Conservation (phyloP, 2,888 invertebrate genomes). For the Chalcis sispes region DNA sequence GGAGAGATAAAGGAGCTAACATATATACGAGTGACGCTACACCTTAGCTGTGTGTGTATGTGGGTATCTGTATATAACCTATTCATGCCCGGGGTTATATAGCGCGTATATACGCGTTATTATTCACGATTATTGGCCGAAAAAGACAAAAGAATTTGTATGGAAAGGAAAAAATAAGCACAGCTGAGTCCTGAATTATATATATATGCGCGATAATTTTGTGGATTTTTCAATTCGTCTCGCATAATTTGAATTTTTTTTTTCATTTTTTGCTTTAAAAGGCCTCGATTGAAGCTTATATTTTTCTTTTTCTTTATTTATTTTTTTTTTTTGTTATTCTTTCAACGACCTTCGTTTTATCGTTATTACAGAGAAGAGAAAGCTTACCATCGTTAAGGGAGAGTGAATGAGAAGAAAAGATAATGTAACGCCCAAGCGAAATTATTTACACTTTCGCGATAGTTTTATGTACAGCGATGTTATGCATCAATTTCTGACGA, state of each 20-base stretch:
- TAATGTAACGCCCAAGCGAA: slow-evolving; percentile 27
- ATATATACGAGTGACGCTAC: too few relatives aligned
- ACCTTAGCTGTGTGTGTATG: too few relatives aligned
- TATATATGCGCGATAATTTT: slow-evolving; percentile 37
- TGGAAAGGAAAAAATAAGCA: slow-evolving; percentile 18
- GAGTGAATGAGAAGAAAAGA: slow-evolving; percentile 23
- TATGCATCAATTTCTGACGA: too few relatives aligned
- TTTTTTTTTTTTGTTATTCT: background rate
- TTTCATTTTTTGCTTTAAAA: background rate
- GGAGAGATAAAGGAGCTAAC: background rate
- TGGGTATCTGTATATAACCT: too few relatives aligned
- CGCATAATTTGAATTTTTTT: background rate
- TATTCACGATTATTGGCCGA: slow-evolving; percentile 52
- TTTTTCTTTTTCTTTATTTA: background rate
- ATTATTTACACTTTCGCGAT: slow-evolving; percentile 39
- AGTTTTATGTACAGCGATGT: background rate
- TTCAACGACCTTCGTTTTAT: background rate
- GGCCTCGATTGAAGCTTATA: slow-evolving; percentile 21
- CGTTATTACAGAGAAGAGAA: slow-evolving; percentile 18
- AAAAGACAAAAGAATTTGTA: background rate
- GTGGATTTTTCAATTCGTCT: slow-evolving; percentile 40
- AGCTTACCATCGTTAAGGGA: too few relatives aligned
- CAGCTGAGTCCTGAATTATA: slow-evolving; percentile 28
- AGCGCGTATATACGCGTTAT: slow-evolving; percentile 27
- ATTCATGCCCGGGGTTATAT: too few relatives aligned